Evolutionary conservation across 1,140 invertebrate genomes (phyloP).

Genomic region (Chymomyza costata): DNA sequence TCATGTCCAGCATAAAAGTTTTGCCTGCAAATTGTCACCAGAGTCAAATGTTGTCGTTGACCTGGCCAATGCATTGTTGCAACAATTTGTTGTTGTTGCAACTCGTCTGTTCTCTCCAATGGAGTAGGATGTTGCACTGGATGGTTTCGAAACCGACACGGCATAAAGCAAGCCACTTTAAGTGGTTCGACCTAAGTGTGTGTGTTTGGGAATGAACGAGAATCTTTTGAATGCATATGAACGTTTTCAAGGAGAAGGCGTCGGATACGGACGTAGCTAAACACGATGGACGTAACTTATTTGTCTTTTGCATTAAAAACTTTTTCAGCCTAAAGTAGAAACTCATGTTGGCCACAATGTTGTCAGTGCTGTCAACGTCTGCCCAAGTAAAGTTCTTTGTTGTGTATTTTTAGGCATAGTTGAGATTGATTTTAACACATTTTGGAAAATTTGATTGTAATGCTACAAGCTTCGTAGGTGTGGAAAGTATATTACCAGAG

Average conservation of each 20-base stretch:
- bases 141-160: too few relatives aligned
- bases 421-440: conserved; percentile 32
- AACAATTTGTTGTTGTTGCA: background rate
- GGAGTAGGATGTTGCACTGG: conserved; percentile 19
- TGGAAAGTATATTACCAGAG: too few relatives aligned
- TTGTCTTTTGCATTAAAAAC: conserved; percentile 55
- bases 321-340: conserved; percentile 60
- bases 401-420: conserved; percentile 14
- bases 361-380: conserved; percentile 41
- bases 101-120: conserved; percentile 15
- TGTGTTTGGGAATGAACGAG: conserved; percentile 5
- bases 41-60: conserved; percentile 38
- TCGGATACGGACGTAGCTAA: conserved; percentile 16
- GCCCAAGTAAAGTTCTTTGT: conserved; percentile 18
- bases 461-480: too few relatives aligned
- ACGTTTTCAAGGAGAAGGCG: background rate
- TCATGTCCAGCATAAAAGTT: conserved; percentile 48
- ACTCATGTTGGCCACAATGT: conserved; percentile 50
- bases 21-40: conserved; percentile 30
- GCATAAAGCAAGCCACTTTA: background rate
- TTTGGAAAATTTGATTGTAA: conserved; percentile 35
- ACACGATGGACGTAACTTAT: conserved; percentile 28
- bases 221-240: background rate
- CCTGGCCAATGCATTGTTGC: background rate
- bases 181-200: conserved; percentile 2